Conservation (phyloP, 2,797 vertebrate species). For the Nyctalus aviator region DNA sequence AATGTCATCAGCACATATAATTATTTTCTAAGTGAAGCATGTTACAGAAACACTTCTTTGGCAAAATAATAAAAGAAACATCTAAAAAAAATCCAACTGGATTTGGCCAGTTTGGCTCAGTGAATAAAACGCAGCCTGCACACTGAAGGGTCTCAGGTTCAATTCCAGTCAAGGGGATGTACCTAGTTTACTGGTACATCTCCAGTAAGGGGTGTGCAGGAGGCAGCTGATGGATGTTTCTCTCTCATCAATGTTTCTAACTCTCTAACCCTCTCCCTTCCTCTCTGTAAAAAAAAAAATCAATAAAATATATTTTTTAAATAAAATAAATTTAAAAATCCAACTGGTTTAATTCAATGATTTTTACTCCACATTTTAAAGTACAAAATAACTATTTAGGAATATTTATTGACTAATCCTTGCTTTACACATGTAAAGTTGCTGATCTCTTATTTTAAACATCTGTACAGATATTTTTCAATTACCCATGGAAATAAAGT, state of each 20-base stretch:
- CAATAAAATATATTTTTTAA: too few species aligned
- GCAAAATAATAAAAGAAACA: conserved; percentile 1
- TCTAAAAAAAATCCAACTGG: conserved; percentile 27
- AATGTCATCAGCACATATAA: background rate
- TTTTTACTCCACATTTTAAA: conserved; percentile 43
- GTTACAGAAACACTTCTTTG: conserved; percentile 1
- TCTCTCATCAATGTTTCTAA: too few species aligned
- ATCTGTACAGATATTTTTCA: background rate
- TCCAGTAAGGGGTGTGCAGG: too few species aligned
- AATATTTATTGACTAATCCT: background rate
- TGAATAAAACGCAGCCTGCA: too few species aligned
- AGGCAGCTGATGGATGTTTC: too few species aligned
- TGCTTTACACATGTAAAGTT: background rate
- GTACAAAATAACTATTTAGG: background rate
- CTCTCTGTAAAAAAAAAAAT: too few species aligned
- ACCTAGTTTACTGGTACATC: too few species aligned
- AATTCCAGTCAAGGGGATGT: too few species aligned
- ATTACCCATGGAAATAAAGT: background rate
- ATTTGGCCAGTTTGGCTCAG: too few species aligned
- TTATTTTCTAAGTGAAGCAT: conserved; percentile 33
- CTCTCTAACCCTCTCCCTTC: too few species aligned
- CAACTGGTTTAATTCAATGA: conserved; percentile 9
- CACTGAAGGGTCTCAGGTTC: too few species aligned
- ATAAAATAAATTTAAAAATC: background rate
- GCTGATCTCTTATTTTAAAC: background rate